Evolutionary conservation across 2,113 vertebrate species (phyloP), one percentile per base, ranked within the genome.

Genomic region (Gadus macrocephalus): DNA sequence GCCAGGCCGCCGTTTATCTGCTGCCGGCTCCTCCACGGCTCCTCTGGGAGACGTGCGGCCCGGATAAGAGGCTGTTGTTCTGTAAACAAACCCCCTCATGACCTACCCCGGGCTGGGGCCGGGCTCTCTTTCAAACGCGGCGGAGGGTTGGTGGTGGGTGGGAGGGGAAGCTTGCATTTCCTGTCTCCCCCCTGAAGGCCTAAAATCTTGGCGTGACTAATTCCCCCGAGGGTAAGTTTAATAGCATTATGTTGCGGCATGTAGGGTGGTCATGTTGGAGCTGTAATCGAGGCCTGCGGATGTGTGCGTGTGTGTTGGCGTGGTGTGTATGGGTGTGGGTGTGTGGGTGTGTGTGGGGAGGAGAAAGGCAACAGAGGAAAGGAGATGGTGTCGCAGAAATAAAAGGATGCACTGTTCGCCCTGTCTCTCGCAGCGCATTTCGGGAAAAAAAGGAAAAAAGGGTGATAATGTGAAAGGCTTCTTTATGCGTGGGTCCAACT

Each of bases 31-130:
- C 42, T 49, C 12, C 42, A 83, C 85, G 78, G 72, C 80, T 89
- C 88, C 87, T 82, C 69, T 7, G 86, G 88, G 88, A 85, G 74
- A 78, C 76, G 53, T 65, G 28, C 53, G 62, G 79, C 84, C 49
- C 42, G 42, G 85, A 88, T 87, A 86, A 87, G 85, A 82, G 82
- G 81, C 80, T 78, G 81, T 89, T 90, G 86, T 87, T 89, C 83
- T 82, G 87, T 86, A 90, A 89, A 87, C 83, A 87, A 78, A 72
- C 84, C 83, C 83, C 77, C 59, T 58, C n/a, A 14, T 88, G 82
- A 88, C 87, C 83, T 86, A 73, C 77, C 74, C 79, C 8, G 84
- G 79, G 60, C 20, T 81, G 78, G 66, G 70, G 76, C 69, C 77
- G 27, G 84, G 78, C 78, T 85, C 72, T 62, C 68, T 79, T 78